phyloP scores from a whole-genome alignment of 1,140 invertebrate species.

The Anastatus disparis region DNA sequence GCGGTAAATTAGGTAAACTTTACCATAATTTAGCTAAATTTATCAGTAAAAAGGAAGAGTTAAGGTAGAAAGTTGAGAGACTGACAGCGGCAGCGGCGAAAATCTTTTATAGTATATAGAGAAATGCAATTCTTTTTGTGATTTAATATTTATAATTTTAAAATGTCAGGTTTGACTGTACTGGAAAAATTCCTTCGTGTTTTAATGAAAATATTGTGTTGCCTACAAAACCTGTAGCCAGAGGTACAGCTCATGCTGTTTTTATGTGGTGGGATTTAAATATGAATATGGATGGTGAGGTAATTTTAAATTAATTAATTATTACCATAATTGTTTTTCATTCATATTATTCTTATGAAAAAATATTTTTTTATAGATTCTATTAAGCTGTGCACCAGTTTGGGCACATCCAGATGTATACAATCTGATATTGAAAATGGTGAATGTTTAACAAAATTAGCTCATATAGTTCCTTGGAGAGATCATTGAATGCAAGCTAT shows the following conservation, averaged over 20 bases:
- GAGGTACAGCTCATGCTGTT: slow-evolving; percentile 82
- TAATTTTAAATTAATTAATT: slow-evolving; percentile 42
- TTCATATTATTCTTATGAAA: too few relatives aligned
- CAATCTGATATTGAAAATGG: slow-evolving; percentile 62
- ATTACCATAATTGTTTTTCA: not conserved
- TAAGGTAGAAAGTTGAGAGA: too few relatives aligned
- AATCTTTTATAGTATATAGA: slow-evolving; percentile 61
- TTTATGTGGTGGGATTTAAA: slow-evolving; percentile 98
- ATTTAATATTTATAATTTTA: slow-evolving; percentile 1
- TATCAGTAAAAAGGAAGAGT: too few relatives aligned
- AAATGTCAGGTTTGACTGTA: slow-evolving; percentile 76
- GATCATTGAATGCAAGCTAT: slow-evolving; percentile 98
- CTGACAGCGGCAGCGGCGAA: too few relatives aligned
- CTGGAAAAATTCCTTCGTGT: slow-evolving; percentile 70
- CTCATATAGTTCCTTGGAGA: slow-evolving; percentile 81
- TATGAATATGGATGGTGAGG: slow-evolving; percentile 82
- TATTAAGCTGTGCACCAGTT: slow-evolving; percentile 89
- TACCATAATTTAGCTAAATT: too few relatives aligned
- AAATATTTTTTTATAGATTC: slow-evolving; percentile 57
- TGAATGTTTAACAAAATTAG: slow-evolving; percentile 48
- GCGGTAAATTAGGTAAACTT: too few relatives aligned
- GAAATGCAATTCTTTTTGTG: not conserved
- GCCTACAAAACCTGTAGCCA: slow-evolving; percentile 65
- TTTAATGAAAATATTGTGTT: slow-evolving; percentile 67
- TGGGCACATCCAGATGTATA: slow-evolving; percentile 87